A percentile compares a stretch with the other conserved stretches of the same genome.
phyloP scores from a whole-genome alignment of 2,797 vertebrate species.

The Danio aesculapii region DNA sequence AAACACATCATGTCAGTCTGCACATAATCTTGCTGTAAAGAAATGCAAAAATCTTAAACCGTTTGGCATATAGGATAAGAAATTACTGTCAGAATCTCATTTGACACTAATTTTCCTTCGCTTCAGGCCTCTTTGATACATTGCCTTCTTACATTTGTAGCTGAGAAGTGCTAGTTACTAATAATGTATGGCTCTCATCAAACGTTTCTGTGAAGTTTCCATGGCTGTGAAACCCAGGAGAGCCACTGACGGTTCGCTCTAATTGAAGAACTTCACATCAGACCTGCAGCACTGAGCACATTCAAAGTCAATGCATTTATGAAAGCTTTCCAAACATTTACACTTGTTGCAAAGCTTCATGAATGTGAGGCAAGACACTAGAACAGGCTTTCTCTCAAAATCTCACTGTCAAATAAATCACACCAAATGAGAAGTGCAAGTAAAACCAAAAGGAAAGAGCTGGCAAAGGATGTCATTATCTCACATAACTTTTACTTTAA shows the following conservation, averaged over 20 bases:
- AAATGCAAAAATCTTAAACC: background rate
- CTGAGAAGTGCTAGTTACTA: constrained; percentile 28
- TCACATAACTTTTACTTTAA: constrained; percentile 6
- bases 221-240: constrained; percentile 51
- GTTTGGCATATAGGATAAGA: background rate
- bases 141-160: constrained; percentile 22
- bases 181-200: constrained; percentile 49
- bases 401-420: background rate
- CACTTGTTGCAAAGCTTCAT: background rate
- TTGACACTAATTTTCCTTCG: constrained; percentile 24
- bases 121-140: constrained; percentile 57
- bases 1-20: background rate
- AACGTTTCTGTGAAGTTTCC: constrained; percentile 50
- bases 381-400: background rate
- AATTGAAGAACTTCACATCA: constrained; percentile 43
- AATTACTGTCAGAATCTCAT: constrained; percentile 10
- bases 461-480: background rate
- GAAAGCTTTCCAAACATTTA: constrained; percentile 32
- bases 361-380: background rate
- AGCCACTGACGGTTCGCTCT: constrained; percentile 25
- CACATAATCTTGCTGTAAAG: background rate
- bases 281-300: constrained; percentile 35
- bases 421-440: background rate
- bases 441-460: background rate
- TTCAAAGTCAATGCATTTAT: constrained; percentile 34